These are phyloP conservation scores for Mus spretus DNA, from an alignment of 2,797 vertebrate genomes.

Conservation along the genomic window DNA sequence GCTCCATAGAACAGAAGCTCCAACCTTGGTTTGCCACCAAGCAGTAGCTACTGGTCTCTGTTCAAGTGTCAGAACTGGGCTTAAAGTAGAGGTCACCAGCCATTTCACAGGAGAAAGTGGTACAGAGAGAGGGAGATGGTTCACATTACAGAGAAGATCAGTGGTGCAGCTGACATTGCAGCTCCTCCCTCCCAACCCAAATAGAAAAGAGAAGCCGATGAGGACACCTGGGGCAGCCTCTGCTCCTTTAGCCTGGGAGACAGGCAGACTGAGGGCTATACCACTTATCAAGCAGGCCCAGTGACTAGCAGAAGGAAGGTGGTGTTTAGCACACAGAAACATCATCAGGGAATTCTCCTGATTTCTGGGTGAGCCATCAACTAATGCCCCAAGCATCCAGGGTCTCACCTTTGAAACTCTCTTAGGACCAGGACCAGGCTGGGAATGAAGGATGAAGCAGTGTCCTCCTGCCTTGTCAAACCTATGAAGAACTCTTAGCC, in stretches of 20 bases:
- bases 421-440: background rate
- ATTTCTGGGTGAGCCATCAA: background rate
- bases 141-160: background rate
- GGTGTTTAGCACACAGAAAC: no score
- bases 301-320: background rate
- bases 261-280: rapidly evolving
- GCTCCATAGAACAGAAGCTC: background rate
- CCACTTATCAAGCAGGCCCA: background rate
- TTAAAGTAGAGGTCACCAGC: background rate
- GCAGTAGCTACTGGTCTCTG: background rate
- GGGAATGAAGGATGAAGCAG: background rate
- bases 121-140: background rate
- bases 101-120: background rate
- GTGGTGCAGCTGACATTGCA: background rate
- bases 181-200: background rate
- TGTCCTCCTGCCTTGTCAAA: background rate
- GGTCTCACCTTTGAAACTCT: background rate
- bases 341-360: background rate
- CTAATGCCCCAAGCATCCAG: background rate
- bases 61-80: background rate
- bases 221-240: background rate
- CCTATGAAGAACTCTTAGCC: background rate
- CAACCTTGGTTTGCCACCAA: background rate
- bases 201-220: background rate
- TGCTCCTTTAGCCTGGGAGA: background rate